Evolutionary conservation across 2,888 invertebrate genomes (phyloP).

Genomic region (Andrena trimmerana): DNA sequence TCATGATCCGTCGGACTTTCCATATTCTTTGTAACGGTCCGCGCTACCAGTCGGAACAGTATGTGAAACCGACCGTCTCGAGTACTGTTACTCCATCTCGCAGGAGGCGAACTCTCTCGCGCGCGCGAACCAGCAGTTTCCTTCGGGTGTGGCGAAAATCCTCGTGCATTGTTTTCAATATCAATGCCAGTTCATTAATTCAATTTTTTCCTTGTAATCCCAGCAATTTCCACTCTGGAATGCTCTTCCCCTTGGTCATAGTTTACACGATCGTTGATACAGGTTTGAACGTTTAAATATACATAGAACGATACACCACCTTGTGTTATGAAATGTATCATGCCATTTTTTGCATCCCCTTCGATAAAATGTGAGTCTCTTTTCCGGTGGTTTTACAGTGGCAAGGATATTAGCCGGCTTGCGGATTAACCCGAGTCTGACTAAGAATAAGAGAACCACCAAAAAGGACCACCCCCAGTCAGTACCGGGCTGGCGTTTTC

Average conservation of each 20-base stretch:
- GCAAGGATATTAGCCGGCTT: too few relatives aligned
- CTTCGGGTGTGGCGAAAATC: slow-evolving; percentile 22
- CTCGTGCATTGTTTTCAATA: slow-evolving; percentile 2
- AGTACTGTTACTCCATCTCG: slow-evolving; percentile 78
- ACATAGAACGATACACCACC: too few relatives aligned
- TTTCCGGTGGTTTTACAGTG: too few relatives aligned
- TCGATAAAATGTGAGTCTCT: too few relatives aligned
- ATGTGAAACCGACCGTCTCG: slow-evolving; percentile 71
- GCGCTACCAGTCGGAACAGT: slow-evolving; percentile 70
- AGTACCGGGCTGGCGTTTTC: too few relatives aligned
- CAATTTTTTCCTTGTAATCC: not conserved
- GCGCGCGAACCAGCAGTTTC: slow-evolving; percentile 11
- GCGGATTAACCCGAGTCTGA: too few relatives aligned
- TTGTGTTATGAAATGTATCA: too few relatives aligned
- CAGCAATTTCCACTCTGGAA: not conserved
- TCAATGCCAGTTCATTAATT: slow-evolving; percentile 14
- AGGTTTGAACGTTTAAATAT: too few relatives aligned
- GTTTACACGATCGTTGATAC: too few relatives aligned
- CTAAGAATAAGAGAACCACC: too few relatives aligned
- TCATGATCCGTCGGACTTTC: slow-evolving; percentile 75
- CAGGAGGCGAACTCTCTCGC: slow-evolving; percentile 34
- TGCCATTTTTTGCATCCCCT: too few relatives aligned
- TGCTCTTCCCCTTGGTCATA: not conserved
- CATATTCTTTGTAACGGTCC: slow-evolving; percentile 78
- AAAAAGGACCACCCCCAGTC: too few relatives aligned